Percentiles rank a stretch among this genome's conserved stretches.
phyloP scores from a whole-genome alignment of 1,140 invertebrate species.

The Helicoverpa zea region DNA sequence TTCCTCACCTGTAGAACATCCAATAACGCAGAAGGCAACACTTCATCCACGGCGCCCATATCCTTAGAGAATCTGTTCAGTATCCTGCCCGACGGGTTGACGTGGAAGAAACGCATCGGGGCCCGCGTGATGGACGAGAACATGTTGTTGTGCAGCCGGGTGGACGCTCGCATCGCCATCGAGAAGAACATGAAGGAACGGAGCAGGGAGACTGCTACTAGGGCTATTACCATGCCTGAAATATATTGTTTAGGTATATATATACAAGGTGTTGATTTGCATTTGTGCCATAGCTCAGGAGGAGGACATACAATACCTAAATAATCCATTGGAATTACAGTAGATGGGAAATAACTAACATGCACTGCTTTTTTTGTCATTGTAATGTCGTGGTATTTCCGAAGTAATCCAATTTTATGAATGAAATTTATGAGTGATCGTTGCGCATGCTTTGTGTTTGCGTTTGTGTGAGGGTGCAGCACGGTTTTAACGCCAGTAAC shows the following conservation, averaged over 20 bases:
- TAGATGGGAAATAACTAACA: too few relatives aligned
- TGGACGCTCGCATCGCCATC: conserved; percentile 91
- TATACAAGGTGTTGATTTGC: too few relatives aligned
- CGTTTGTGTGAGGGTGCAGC: too few relatives aligned
- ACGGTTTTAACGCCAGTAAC: too few relatives aligned
- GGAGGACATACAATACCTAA: too few relatives aligned
- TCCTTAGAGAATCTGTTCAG: conserved; percentile 95
- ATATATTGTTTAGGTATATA: background rate
- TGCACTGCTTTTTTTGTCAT: too few relatives aligned
- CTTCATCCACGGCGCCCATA: conserved; percentile 94
- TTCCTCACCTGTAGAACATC: conserved; percentile 88
- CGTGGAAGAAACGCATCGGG: conserved; percentile 94
- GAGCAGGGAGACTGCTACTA: conserved; percentile 88
- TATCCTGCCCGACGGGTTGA: conserved; percentile 92
- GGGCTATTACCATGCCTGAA: conserved; percentile 87
- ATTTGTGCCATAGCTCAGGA: too few relatives aligned
- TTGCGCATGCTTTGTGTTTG: too few relatives aligned
- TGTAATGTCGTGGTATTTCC: too few relatives aligned
- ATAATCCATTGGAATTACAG: too few relatives aligned
- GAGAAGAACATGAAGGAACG: conserved; percentile 90
- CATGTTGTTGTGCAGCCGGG: conserved; percentile 92
- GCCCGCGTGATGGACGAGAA: conserved; percentile 91
- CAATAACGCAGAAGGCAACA: conserved; percentile 91
- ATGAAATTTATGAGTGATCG: too few relatives aligned
- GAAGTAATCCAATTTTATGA: too few relatives aligned